Base-by-base conservation (phyloP, 2,888 invertebrate species). In the Iselma pallidipennis region DNA sequence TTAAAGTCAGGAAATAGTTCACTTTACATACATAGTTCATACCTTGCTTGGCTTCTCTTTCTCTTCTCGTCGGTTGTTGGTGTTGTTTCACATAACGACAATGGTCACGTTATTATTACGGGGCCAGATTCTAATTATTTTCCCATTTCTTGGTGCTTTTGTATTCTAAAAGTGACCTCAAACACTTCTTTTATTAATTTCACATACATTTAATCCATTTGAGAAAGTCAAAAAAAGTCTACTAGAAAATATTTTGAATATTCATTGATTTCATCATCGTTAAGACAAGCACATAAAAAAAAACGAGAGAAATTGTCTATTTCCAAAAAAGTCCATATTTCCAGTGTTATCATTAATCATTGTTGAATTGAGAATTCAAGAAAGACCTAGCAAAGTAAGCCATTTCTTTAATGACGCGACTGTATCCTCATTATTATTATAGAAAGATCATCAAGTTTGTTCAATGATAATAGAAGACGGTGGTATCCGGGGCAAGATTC, bases 401-500 rank as follows among this genome's bases (percentile, higher is more conserved):
- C n/a, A n/a, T n/a, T n/a, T n/a, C n/a, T n/a, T n/a, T n/a, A n/a
- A n/a, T n/a, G n/a, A 25, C 6, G 4, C 25, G 6, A 25, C 25
- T 4, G 25, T 4, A 25, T 25, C 25, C 3, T 25, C 6, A 25
- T 4, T 25, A 4, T 37, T 19, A 45, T 33, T 10, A 33, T 21
- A 10, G 6, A 10, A 10, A 45, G 45, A 45, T 37, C 21, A 45
- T 45, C 21, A 42, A 4, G 25, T 25, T 25, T 25, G 4, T 3
- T 25, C 6, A 25, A 52, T 45, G 67, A 71, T 72, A 71, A 71
- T 72, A 70, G 74, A 72, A 73, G 72, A 25, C 25, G 71, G 74
- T 73, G 72, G 72, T 72, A 73, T 71, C 68, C 68, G 69, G 68
- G 67, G 69, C 66, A 67, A 57, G 61, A 69, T 69, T 71, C 70